Evolutionary conservation across 2,797 vertebrate genomes (phyloP).

Genomic region (Lepilemur septentrionalis): DNA sequence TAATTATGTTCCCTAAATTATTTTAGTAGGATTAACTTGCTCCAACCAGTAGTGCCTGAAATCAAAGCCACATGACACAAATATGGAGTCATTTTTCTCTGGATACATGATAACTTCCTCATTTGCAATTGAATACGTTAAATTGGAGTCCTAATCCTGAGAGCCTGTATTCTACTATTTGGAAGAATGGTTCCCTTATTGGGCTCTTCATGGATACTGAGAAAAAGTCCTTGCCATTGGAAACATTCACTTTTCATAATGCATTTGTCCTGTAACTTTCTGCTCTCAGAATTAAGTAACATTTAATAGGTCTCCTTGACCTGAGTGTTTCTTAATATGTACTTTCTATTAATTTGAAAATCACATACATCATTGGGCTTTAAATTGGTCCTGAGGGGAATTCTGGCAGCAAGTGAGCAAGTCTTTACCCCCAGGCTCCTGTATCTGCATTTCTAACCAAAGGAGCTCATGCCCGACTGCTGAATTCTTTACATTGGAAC

Average conservation of each 20-base stretch:
- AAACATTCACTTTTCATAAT: conserved; percentile 78
- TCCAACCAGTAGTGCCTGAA: conserved; percentile 59
- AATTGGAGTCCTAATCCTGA: conserved; percentile 71
- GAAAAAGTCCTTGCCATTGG: conserved; percentile 58
- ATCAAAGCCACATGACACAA: conserved; percentile 61
- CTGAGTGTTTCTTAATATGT: conserved; percentile 75
- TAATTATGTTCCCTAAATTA: background rate
- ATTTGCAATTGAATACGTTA: conserved; percentile 77
- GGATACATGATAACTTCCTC: conserved; percentile 69
- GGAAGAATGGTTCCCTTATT: conserved; percentile 58
- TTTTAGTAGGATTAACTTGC: conserved; percentile 28
- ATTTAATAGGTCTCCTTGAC: conserved; percentile 77
- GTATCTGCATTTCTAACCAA: conserved; percentile 16
- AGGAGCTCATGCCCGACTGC: background rate
- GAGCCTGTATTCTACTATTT: conserved; percentile 41
- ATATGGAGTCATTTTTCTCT: conserved; percentile 60
- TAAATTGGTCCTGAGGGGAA: background rate
- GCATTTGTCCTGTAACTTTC: conserved; percentile 68
- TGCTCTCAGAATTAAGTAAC: conserved; percentile 76
- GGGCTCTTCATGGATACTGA: conserved; percentile 61
- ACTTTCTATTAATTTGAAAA: conserved; percentile 59
- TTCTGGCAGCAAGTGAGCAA: background rate
- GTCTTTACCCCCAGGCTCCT: background rate
- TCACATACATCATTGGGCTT: conserved; percentile 32
- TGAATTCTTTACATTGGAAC: background rate